These are phyloP conservation scores for Euzophera pinguis DNA, from an alignment of 2,888 invertebrate species.

Conservation along the genomic window DNA sequence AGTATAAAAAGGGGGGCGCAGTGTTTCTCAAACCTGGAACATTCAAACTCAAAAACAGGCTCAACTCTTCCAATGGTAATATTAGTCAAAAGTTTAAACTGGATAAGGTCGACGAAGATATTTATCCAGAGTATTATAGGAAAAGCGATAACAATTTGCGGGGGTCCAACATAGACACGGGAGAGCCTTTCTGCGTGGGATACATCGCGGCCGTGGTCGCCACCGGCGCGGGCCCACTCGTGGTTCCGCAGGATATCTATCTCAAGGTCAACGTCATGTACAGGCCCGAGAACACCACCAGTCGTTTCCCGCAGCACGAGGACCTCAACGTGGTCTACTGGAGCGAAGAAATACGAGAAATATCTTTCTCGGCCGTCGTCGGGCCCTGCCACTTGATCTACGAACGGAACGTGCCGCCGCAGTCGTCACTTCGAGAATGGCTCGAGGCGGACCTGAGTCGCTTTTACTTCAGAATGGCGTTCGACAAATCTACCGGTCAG, in stretches of 20 bases:
- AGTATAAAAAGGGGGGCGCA: slow-evolving; percentile 83
- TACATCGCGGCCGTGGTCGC: slow-evolving; percentile 82
- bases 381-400: slow-evolving; percentile 86
- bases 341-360: slow-evolving; percentile 84
- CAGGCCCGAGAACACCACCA: slow-evolving; percentile 87
- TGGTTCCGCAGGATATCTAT: slow-evolving; percentile 80
- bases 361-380: slow-evolving; percentile 80
- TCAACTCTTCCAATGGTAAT: slow-evolving; percentile 27
- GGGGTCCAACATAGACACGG: slow-evolving; percentile 85
- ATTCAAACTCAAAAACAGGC: slow-evolving; percentile 77
- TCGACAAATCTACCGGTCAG: slow-evolving; percentile 75
- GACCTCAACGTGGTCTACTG: slow-evolving; percentile 89
- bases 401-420: slow-evolving; percentile 80
- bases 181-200: slow-evolving; percentile 88
- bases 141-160: slow-evolving; percentile 85
- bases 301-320: slow-evolving; percentile 79
- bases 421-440: slow-evolving; percentile 79
- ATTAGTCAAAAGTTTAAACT: slow-evolving; percentile 46
- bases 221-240: slow-evolving; percentile 69
- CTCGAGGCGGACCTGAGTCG: slow-evolving; percentile 81
- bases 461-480: slow-evolving; percentile 87
- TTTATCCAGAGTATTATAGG: slow-evolving; percentile 89
- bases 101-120: slow-evolving; percentile 83
- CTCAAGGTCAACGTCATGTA: slow-evolving; percentile 85
- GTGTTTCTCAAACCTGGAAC: slow-evolving; percentile 84